phyloP scores from a whole-genome alignment of 2,113 vertebrate genomes.

The Oryzias curvinotus region DNA sequence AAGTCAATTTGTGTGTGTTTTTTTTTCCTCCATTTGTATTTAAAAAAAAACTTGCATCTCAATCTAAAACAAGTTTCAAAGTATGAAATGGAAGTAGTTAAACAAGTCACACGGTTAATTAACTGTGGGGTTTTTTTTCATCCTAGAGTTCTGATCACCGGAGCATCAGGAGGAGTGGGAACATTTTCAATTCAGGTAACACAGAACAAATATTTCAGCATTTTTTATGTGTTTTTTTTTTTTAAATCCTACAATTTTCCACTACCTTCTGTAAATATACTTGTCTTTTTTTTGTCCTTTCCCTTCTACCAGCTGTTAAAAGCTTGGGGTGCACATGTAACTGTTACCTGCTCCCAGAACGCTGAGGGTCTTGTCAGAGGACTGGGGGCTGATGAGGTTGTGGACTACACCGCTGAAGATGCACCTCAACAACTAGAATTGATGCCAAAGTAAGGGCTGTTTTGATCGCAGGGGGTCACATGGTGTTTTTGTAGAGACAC shows the following conservation, averaged over 20 bases:
- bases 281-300: constrained; percentile 17
- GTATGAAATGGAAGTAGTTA: constrained; percentile 1
- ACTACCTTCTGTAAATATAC: neutral
- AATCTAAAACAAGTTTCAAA: too few species aligned
- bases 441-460: constrained; percentile 79
- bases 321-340: constrained; percentile 89
- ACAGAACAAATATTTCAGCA: neutral
- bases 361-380: constrained; percentile 82
- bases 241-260: neutral
- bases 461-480: neutral
- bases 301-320: constrained; percentile 81
- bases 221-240: neutral
- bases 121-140: constrained; percentile 20
- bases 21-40: too few species aligned
- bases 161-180: constrained; percentile 90
- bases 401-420: constrained; percentile 85
- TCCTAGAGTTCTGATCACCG: constrained; percentile 87
- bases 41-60: too few species aligned
- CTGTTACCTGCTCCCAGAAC: constrained; percentile 88
- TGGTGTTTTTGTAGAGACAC: neutral
- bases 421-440: constrained; percentile 75
- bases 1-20: too few species aligned
- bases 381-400: constrained; percentile 86
- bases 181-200: constrained; percentile 90
- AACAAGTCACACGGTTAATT: constrained; percentile 30